Evolutionary conservation across 2,888 invertebrate genomes (phyloP), one percentile per base, ranked within the genome.

Genomic region (Ennomos quercinarius): DNA sequence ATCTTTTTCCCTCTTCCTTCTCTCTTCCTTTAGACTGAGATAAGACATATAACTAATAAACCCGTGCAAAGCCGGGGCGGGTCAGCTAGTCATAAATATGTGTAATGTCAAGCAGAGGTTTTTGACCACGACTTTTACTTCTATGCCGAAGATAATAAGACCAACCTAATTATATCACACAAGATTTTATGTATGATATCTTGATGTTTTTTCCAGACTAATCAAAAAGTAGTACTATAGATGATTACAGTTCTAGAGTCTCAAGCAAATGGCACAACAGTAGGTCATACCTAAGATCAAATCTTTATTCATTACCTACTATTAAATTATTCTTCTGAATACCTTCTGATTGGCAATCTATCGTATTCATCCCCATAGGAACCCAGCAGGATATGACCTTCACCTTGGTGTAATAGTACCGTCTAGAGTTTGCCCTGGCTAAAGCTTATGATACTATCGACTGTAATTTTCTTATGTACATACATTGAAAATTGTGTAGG

Each of bases 361-460:
- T 9, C 49, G 64, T 63, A 72, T 73, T 80, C 68, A 75, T 78
- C 71, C 67, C 82, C 76, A 82, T 83, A 71, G 86, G 70, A 78
- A 86, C 83, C 64, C 63, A 77, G 57, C 76, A 69, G 68, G 65
- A 68, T 60, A 59, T 70, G 75, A 77, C 86, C 86, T 88, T 89
- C 85, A 86, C 84, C 87, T 84, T 84, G 79, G 68, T 67, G 58
- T 77, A 79, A 81, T 78, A 71, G 72, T 70, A 66, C 64, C 76
- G 83, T 83, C 85, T 86, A 80, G 73, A 68, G 67, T 57, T 53
- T 51, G 55, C 67, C 67, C 68, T 71, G 67, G 69, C 71, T 60
- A 58, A 75, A 57, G 72, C 78, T 42, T 78, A 64, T 41, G 68
- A 81, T 51, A 63, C 11, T 47, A 42, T 65, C 50, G 42, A 68